Percentiles rank a stretch among this genome's conserved stretches.
Conservation (phyloP, 2,113 vertebrate species). For the Gobius niger region DNA sequence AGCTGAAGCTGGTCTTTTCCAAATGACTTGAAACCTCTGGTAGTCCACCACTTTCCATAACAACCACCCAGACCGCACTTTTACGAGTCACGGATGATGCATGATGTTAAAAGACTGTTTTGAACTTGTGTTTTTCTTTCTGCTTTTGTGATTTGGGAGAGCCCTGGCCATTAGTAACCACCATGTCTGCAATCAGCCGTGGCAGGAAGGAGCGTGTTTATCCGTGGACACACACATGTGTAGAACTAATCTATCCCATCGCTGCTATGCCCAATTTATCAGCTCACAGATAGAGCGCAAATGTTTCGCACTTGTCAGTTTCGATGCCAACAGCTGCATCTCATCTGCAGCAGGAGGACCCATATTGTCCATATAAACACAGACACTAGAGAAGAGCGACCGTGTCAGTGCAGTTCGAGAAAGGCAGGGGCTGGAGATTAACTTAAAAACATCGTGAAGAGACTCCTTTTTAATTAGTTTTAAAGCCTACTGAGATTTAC, state of each 20-base stretch:
- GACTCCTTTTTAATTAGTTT: neutral
- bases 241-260: constrained; percentile 59
- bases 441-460: neutral
- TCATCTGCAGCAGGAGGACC: constrained; percentile 34
- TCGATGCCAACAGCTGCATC: constrained; percentile 53
- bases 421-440: neutral
- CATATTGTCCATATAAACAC: constrained; percentile 22
- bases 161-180: constrained; percentile 53
- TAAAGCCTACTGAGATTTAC: neutral
- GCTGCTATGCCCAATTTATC: constrained; percentile 67
- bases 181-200: constrained; percentile 55
- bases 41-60: constrained; percentile 21
- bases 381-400: constrained; percentile 27
- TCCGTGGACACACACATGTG: constrained; percentile 36
- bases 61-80: constrained; percentile 26
- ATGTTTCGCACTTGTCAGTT: constrained; percentile 56
- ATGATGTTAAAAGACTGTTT: constrained; percentile 70
- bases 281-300: constrained; percentile 60
- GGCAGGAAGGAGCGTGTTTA: constrained; percentile 62
- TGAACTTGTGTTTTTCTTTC: constrained; percentile 67
- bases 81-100: constrained; percentile 9
- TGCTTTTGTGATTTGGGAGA: constrained; percentile 64
- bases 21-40: constrained; percentile 69
- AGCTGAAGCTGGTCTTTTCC: constrained; percentile 52
- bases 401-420: neutral